These are phyloP conservation scores for Neoascia interrupta DNA, from an alignment of 2,888 invertebrate genomes.

Conservation along the genomic window DNA sequence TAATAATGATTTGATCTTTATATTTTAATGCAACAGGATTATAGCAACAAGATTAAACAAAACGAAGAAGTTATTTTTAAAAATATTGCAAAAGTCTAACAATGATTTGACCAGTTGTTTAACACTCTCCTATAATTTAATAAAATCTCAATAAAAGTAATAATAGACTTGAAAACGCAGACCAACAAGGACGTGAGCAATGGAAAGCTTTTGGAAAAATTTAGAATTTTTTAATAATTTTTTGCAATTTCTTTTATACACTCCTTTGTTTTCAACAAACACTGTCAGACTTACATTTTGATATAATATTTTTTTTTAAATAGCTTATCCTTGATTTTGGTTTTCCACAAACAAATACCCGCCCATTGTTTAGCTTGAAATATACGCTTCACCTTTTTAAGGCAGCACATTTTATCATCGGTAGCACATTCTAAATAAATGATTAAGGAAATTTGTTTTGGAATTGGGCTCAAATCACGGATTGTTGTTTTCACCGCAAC, in stretches of 20 bases:
- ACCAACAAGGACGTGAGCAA: slow-evolving; percentile 8
- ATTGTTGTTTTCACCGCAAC: slow-evolving; percentile 82
- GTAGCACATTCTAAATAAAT: slow-evolving; percentile 48
- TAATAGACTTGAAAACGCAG: slow-evolving; percentile 19
- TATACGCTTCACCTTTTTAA: slow-evolving; percentile 9
- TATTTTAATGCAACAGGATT: no score
- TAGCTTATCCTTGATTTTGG: no score
- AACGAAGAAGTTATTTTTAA: no score
- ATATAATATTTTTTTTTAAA: neutral
- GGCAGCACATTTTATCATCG: slow-evolving; percentile 30
- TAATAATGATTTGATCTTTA: slow-evolving; percentile 37
- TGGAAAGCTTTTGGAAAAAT: neutral
- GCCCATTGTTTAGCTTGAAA: slow-evolving; percentile 16
- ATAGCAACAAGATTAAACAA: no score
- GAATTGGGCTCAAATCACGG: slow-evolving; percentile 72
- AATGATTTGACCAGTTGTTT: neutral
- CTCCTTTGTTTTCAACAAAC: no score
- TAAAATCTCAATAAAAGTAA: slow-evolving; percentile 28
- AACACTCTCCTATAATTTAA: slow-evolving; percentile 1
- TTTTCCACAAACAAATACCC: no score
- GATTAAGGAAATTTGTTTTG: slow-evolving; percentile 41
- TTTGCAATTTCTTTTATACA: no score
- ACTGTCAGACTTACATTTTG: no score
- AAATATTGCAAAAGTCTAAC: slow-evolving; percentile 12
- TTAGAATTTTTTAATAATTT: no score